A percentile compares a stretch with the other conserved stretches of the same genome.
Conservation (phyloP, 1,140 invertebrate genomes). For the Drosophila arawakana region DNA sequence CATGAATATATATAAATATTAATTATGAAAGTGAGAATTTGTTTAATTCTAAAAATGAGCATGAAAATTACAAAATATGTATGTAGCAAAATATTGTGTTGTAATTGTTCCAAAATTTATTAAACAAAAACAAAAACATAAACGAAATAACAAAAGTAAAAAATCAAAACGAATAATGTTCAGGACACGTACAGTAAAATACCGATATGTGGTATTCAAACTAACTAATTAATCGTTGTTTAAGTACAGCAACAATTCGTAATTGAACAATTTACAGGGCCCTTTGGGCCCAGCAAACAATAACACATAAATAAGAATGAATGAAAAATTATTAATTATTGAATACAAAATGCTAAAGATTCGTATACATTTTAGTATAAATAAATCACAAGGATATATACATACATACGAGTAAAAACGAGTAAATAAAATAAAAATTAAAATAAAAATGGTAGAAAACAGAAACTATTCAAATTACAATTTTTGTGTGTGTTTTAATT, state of each 20-base stretch:
- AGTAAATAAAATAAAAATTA: too few relatives aligned
- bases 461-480: constrained; percentile 9
- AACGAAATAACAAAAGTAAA: constrained; percentile 33
- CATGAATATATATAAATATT: constrained; percentile 1
- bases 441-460: constrained; percentile 43
- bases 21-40: constrained; percentile 6
- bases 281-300: constrained; percentile 9
- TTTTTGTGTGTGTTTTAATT: neutral
- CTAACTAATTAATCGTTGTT: constrained; percentile 57
- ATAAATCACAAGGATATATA: constrained; percentile 39
- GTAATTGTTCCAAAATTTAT: constrained; percentile 61
- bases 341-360: constrained; percentile 25
- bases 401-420: constrained; percentile 34
- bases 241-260: constrained; percentile 12
- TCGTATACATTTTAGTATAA: constrained; percentile 55
- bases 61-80: constrained; percentile 22
- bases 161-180: constrained; percentile 51
- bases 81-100: constrained; percentile 51
- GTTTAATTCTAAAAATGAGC: constrained; percentile 26
- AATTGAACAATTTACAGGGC: constrained; percentile 40
- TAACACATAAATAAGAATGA: constrained; percentile 1
- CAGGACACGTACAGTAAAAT: constrained; percentile 38
- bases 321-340: constrained; percentile 20
- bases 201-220: constrained; percentile 24
- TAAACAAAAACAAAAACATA: constrained; percentile 44